Conservation (phyloP, 2,797 vertebrate species). For the Dallia pectoralis region DNA sequence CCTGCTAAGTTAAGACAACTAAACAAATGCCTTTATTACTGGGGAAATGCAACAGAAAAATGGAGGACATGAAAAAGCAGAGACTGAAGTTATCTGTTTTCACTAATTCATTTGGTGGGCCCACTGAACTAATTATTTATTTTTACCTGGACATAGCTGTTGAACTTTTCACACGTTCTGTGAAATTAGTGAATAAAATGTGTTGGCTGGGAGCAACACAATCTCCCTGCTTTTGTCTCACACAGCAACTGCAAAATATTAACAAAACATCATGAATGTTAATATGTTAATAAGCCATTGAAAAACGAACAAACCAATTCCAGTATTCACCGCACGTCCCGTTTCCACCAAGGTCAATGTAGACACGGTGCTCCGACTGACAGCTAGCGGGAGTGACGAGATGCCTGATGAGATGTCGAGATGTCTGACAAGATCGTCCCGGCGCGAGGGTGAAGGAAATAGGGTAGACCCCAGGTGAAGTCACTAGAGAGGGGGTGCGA, state of each 20-base stretch:
- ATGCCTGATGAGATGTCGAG: neutral
- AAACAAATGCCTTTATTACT: neutral
- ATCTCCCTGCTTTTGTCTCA: neutral
- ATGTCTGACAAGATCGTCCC: neutral
- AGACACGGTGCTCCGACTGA: conserved; percentile 55
- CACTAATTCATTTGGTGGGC: neutral
- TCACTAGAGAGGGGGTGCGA: conserved; percentile 20
- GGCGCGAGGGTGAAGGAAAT: conserved; percentile 29
- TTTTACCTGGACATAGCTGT: neutral
- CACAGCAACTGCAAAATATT: too few species aligned
- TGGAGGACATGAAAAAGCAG: neutral
- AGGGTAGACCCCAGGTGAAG: conserved; percentile 49
- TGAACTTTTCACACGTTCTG: neutral
- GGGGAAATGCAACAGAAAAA: neutral
- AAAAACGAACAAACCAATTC: conserved; percentile 23
- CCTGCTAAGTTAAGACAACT: conserved; percentile 1
- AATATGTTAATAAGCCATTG: neutral
- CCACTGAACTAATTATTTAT: neutral
- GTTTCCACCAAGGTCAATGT: conserved; percentile 41
- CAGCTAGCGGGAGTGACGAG: conserved; percentile 50
- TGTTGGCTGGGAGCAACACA: neutral
- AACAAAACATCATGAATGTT: too few species aligned
- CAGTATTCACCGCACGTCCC: conserved; percentile 2
- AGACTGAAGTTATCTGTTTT: neutral
- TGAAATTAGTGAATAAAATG: neutral